Evolutionary conservation across 2,888 invertebrate species (phyloP).

Genomic region (Congeria kusceri): DNA sequence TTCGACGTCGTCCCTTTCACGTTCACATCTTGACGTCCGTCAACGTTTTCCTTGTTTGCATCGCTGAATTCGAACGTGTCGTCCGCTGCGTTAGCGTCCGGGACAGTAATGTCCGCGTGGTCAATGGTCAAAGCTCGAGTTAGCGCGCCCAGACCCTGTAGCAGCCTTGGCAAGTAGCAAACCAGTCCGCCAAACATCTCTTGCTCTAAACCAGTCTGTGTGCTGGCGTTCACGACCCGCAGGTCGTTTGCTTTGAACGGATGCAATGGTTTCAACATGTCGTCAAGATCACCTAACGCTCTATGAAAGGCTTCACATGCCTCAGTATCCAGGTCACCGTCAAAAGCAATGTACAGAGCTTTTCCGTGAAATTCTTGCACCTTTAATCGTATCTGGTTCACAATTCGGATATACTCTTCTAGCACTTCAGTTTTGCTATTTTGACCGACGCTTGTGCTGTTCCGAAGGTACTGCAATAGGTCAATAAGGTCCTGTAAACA

Average conservation of each 20-base stretch:
- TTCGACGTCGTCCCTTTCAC: background rate
- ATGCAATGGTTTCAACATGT: constrained; percentile 62
- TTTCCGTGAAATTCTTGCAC: constrained; percentile 55
- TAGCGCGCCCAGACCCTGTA: constrained; percentile 15
- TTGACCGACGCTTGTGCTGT: constrained; percentile 49
- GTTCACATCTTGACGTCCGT: background rate
- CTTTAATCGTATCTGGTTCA: constrained; percentile 64
- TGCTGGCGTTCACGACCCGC: constrained; percentile 31
- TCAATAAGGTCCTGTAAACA: constrained; percentile 61
- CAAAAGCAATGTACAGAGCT: constrained; percentile 37
- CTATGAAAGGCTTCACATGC: constrained; percentile 54
- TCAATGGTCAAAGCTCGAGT: constrained; percentile 7
- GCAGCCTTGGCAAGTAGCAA: constrained; percentile 59
- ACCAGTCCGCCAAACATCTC: constrained; percentile 57
- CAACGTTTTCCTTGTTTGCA: constrained; percentile 2
- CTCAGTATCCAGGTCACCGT: constrained; percentile 39
- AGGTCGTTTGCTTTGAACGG: constrained; percentile 56
- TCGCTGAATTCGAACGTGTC: background rate
- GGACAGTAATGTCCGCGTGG: background rate
- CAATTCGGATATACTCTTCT: constrained; percentile 67
- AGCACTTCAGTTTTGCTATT: constrained; percentile 63
- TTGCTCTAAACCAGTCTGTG: constrained; percentile 39
- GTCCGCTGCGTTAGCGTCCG: background rate
- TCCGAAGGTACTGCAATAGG: constrained; percentile 46
- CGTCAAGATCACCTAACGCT: constrained; percentile 60